Evolutionary conservation across 2,888 invertebrate genomes (phyloP), one percentile per base, ranked within the genome.

Genomic region (Perizoma affinitatum): DNA sequence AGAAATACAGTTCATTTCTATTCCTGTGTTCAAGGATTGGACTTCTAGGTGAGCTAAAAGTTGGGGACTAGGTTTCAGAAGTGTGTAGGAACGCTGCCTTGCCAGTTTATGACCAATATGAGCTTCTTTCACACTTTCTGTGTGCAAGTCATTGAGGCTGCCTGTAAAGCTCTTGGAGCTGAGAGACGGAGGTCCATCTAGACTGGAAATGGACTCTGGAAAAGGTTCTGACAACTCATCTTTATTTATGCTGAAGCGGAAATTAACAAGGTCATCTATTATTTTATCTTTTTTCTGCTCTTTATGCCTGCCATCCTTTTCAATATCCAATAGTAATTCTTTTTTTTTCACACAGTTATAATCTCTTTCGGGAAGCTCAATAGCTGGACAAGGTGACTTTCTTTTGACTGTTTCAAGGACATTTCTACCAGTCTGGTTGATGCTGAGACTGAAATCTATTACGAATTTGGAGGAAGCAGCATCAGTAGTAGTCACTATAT

Each of bases 1-100:
- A 4, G 93, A 93, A 67, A 93, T 90, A n/a, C 85, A 84, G 40
- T 75, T 84, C 69, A 93, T 81, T 51, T 92, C 92, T 34, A 93
- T 80, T 22, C 93, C 93, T 9, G 88, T 90, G 51, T 76, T 88
- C 9, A 88, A 61, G 0, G 92, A 89, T 65, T 90, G 92, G 66
- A 92, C 89, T 78, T 94, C 92, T 49, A 95, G 85, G 73, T 95
- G 94, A 7, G 95, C 95, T 34, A 95, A 77, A 6, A 97, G 91
- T 65, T 95, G 94, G 0, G 96, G 96, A 75, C 97, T 96, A 0
- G 97, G 97, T 33, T 94, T 90, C 0, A 96, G 94, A 49, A 97
- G 83, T 0, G 96, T 96, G 75, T 97, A 97, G 0, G 97, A 97
- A 64, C 95, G 95, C 74, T 96, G 96, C 53, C 97, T 92, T 8